Conservation (phyloP, 2,888 invertebrate genomes). For the Capitulum mitella region DNA sequence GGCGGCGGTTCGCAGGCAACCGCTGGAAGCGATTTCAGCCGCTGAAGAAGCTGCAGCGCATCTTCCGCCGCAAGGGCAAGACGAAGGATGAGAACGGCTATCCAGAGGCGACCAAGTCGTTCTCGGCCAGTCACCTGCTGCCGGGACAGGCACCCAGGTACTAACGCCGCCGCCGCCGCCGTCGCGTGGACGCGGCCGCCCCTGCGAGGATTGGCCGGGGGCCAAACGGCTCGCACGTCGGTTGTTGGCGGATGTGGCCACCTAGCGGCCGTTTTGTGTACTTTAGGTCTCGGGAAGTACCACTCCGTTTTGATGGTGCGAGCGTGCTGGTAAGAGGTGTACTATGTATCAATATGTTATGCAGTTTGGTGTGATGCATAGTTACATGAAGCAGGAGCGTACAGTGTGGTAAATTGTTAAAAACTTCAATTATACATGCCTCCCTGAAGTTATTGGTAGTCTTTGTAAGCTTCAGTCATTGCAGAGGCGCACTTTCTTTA, state of each 20-base stretch:
- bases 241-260: not conserved
- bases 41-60: conserved; percentile 59
- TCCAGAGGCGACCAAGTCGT: not conserved
- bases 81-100: not conserved
- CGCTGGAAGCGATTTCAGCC: conserved; percentile 53
- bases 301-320: no score
- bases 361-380: no score
- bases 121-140: not conserved
- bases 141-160: not conserved
- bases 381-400: no score
- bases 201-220: not conserved
- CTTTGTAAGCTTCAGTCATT: no score
- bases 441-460: no score
- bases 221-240: not conserved
- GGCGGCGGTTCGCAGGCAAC: not conserved
- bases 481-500: no score
- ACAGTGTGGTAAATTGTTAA: no score
- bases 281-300: not conserved
- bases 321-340: no score
- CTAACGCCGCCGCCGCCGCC: not conserved
- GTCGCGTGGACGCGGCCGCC: not conserved
- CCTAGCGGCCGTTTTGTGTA: not conserved
- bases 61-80: conserved; percentile 57
- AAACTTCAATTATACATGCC: no score
- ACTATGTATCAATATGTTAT: no score